Percentiles rank a stretch among this genome's conserved stretches.
These are phyloP conservation scores for Pocillopora damicornis DNA, from an alignment of 64 coral and sea anemone species.

Conservation along the genomic window DNA sequence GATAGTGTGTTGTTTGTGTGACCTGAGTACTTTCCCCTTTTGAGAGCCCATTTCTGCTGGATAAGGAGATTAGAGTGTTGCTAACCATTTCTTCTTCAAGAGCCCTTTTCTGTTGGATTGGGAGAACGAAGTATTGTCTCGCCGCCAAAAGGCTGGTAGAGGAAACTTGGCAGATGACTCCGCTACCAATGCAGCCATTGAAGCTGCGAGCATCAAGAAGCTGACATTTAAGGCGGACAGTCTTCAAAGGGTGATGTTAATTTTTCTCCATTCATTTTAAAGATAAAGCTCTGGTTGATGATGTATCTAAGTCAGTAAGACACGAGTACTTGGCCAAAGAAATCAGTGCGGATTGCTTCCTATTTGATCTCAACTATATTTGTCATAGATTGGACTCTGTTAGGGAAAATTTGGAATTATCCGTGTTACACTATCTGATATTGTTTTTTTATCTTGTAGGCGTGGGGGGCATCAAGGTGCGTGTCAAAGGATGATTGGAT, in stretches of 20 bases:
- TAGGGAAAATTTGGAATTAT: too few species aligned
- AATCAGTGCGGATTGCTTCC: too few species aligned
- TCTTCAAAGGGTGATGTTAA: constrained; percentile 68
- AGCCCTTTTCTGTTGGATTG: constrained; percentile 86
- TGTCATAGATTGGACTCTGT: too few species aligned
- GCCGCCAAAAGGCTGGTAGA: constrained; percentile 67
- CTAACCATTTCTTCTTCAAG: constrained; percentile 6
- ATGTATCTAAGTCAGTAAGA: too few species aligned
- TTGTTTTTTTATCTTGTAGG: constrained; percentile 3
- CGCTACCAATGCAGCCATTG: constrained; percentile 69
- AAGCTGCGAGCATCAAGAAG: constrained; percentile 98
- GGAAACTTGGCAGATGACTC: constrained; percentile 86
- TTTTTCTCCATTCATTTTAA: too few species aligned
- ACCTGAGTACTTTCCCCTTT: too few species aligned
- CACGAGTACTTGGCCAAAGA: too few species aligned
- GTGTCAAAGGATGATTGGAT: constrained; percentile 99
- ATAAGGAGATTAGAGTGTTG: neutral
- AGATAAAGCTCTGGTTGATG: too few species aligned
- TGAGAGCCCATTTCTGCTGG: too few species aligned
- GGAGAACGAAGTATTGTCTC: constrained; percentile 76
- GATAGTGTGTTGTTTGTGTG: too few species aligned
- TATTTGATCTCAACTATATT: too few species aligned
- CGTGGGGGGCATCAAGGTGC: constrained; percentile 83
- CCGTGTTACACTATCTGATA: too few species aligned
- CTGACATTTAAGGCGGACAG: constrained; percentile 87